Base-by-base conservation (phyloP, 1,140 invertebrate species). In the Contarinia nasturtii region DNA sequence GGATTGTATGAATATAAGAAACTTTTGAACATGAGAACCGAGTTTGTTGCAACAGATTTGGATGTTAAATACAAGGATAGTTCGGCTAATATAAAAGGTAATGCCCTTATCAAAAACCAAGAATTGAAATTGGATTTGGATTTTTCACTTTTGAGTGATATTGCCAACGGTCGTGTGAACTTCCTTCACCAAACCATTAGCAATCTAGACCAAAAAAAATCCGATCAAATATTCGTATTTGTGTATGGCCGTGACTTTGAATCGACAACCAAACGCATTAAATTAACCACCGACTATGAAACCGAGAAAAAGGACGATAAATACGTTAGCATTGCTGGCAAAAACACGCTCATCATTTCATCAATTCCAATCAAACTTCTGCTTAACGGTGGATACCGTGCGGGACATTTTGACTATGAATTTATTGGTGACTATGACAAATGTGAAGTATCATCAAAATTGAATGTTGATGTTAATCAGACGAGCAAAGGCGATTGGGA, bases 171-270 rank as follows among this genome's bases (percentile, higher is more conserved):
- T 7, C 40, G 40, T 33, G 4, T 76, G 2, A 57, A 70, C 2
- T 73, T 66, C 50, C 65, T 70, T 12, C 51, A 64, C 7, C n/a
- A n/a, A n/a, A n/a, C n/a, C n/a, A n/a, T n/a, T n/a, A n/a, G n/a
- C n/a, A 60, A 66, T 18, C 54, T 47, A 17, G 48, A 54, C 5
- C 41, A 52, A 22, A 49, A 54, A 3, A 46, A 52, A 66, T 48
- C 61, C 33, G 66, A 71, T 34, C 74, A 71, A 33, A 64, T 68
- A 40, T 53, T 81, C 2, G 61, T 72, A 12, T 51, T 82, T 5
- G 61, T 71, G 18, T 76, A 81, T 54, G 77, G 79, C 8, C 55
- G 64, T 1, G 76, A 81, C 57, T 63, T 73, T 7, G 68, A 70
- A 11, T 73, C 72, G 8, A 12, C 17, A 11, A 43, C 41, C n/a